Percentiles rank a stretch among this genome's conserved stretches.
Conservation (phyloP, 1,140 invertebrate genomes). For the Ylistrum balloti region DNA sequence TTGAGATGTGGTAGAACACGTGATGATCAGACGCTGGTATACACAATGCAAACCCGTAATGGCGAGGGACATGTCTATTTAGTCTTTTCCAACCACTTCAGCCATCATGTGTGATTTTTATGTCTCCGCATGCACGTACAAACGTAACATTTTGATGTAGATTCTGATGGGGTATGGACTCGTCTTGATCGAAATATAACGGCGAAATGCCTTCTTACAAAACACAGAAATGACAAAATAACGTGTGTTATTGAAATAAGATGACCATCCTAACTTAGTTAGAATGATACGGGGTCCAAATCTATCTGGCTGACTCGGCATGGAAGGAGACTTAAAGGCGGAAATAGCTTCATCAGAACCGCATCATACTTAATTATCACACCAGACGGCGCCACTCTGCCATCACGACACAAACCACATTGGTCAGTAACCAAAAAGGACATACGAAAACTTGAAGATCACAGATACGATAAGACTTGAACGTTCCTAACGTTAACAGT, state of each 20-base stretch:
- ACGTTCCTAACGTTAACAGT: no score
- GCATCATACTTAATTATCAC: slow-evolving; percentile 9
- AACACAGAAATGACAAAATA: not conserved
- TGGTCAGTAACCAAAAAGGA: not conserved
- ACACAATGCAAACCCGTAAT: not conserved
- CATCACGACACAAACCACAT: not conserved
- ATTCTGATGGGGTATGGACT: no score
- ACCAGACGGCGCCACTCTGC: slow-evolving; percentile 1
- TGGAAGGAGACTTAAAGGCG: not conserved
- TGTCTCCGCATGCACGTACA: no score
- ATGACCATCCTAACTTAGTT: not conserved
- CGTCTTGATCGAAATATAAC: no score
- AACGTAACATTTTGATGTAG: no score
- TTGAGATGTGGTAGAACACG: not conserved
- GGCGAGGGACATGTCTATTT: not conserved
- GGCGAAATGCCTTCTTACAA: not conserved
- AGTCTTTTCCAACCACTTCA: not conserved
- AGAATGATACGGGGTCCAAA: not conserved
- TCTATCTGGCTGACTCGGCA: not conserved
- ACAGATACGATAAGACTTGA: no score
- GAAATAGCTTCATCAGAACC: not conserved
- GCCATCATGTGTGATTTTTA: no score
- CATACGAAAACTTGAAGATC: not conserved
- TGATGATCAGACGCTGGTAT: not conserved
- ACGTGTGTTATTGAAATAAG: not conserved